Base-by-base conservation (phyloP, 2,113 vertebrate genomes). In the Paramormyrops kingsleyae region DNA sequence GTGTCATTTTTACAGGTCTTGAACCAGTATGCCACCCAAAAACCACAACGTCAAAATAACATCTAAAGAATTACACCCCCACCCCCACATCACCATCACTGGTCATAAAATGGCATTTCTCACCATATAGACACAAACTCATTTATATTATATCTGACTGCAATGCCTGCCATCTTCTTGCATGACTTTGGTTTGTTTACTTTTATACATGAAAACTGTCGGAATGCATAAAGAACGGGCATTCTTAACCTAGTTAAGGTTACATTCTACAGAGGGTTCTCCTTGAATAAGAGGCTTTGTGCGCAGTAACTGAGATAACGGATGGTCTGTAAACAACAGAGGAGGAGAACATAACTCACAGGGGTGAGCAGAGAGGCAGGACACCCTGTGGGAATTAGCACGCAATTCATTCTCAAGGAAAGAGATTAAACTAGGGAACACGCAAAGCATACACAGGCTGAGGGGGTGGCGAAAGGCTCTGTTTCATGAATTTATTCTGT, bases 311-410 rank as follows among this genome's bases (percentile, higher is more conserved):
- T 27, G 47, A 86, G 83, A 86, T 86, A 86, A 27, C 83, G 47
- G 83, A 86, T 86, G n/a, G 47, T 47, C n/a, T 47, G 83, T 50
- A 86, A 86, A 86, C 44, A 86, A 86, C n/a, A 27, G 44, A 86
- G 47, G 12, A 27, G 83, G 83, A 50, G 47, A 86, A 50, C 44
- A 50, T 86, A 47, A 86, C 24, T 86, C 44, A 49, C 21, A 49
- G 44, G 24, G 47, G 83, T 80, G 74, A 86, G 12, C 10, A 86
- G 9, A 49, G 83, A 86, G 83, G 46, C 24, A 86, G 83, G 44
- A 12, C 19, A 27, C 74, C 74, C 74, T 42, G 74, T 80, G 74
- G 74, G 74, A 80, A 80, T 80, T 80, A 80, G 35, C 35, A 80
- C 74, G 35, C 35, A 80, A 80, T 80, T 80, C 74, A 80, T 80